These are phyloP conservation scores for Petrocephalus schoutedeni DNA, from an alignment of 2,797 vertebrate species.

Conservation along the genomic window DNA sequence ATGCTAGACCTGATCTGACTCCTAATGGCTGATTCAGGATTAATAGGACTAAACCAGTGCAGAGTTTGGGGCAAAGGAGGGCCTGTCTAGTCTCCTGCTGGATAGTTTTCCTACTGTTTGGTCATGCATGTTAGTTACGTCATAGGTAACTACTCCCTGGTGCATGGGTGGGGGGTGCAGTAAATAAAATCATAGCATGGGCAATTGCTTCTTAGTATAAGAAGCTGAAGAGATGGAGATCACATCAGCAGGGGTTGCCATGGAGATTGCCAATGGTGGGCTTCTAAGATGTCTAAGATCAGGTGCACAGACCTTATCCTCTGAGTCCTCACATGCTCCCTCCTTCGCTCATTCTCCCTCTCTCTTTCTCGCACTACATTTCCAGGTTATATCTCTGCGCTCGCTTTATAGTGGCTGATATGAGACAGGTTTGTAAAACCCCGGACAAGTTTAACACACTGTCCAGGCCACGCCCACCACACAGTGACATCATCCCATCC, in stretches of 20 bases:
- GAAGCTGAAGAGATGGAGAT: conserved; percentile 69
- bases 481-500: neutral
- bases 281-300: conserved; percentile 54
- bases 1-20: neutral
- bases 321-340: conserved; percentile 44
- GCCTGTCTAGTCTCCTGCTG: neutral
- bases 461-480: neutral
- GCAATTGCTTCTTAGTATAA: conserved; percentile 65
- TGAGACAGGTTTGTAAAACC: neutral
- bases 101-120: conserved; percentile 29
- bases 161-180: conserved; percentile 46
- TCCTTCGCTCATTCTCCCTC: conserved; percentile 14
- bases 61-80: neutral
- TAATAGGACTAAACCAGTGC: neutral
- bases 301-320: conserved; percentile 53
- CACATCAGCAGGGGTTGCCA: conserved; percentile 68
- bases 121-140: conserved; percentile 14
- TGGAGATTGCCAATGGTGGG: conserved; percentile 67
- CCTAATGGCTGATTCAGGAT: neutral
- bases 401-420: neutral
- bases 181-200: conserved; percentile 58
- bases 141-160: conserved; percentile 13
- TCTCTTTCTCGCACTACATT: neutral
- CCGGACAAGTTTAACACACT: neutral
- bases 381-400: neutral